Evolutionary conservation across 2,113 vertebrate species (phyloP).

Genomic region (Scytalopus superciliaris): DNA sequence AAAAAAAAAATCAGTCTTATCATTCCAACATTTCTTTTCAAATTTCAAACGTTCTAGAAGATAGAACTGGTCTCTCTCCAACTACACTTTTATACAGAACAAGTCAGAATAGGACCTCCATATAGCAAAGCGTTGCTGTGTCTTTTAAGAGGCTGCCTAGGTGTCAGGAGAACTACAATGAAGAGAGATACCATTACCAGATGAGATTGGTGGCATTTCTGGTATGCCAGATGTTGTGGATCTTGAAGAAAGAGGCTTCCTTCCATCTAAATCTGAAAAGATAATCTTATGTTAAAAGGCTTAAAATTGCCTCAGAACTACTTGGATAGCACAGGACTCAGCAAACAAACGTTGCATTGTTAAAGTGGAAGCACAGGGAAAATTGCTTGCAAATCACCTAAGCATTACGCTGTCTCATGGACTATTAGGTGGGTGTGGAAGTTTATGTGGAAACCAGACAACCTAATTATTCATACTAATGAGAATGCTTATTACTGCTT

Average conservation of each 20-base stretch:
- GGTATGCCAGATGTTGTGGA: background rate
- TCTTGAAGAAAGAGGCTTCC: background rate
- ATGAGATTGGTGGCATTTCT: background rate
- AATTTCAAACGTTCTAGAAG: background rate
- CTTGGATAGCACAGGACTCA: background rate
- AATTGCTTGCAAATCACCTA: background rate
- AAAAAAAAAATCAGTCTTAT: background rate
- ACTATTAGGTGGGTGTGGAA: background rate
- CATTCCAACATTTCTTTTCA: background rate
- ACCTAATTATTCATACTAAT: background rate
- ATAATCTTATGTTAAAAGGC: constrained; percentile 8
- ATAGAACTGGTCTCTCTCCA: background rate
- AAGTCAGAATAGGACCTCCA: background rate
- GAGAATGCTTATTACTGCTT: background rate
- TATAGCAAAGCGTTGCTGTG: background rate
- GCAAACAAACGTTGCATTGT: background rate
- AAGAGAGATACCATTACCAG: constrained; percentile 11
- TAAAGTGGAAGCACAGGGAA: background rate
- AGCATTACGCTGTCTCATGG: background rate
- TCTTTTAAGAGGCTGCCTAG: background rate
- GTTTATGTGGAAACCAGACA: background rate
- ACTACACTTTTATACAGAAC: background rate
- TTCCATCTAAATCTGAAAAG: constrained; percentile 32
- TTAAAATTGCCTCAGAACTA: background rate
- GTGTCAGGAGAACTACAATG: background rate